Percentiles rank a stretch among this genome's conserved stretches.
phyloP scores from a whole-genome alignment of 2,113 vertebrate species.

The Cnemophilus loriae region DNA sequence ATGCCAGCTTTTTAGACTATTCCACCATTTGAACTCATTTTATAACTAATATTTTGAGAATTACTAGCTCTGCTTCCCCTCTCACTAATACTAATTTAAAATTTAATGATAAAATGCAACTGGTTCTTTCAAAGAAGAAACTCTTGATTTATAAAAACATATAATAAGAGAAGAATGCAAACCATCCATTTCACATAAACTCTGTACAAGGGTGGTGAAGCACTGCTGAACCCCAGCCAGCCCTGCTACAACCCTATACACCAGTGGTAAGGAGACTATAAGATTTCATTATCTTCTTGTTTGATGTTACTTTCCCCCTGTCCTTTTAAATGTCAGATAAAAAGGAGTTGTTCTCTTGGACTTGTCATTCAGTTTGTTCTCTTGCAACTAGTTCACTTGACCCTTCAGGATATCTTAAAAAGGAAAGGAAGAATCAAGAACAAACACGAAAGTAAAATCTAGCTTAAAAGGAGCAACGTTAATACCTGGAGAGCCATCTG shows the following conservation, averaged over 20 bases:
- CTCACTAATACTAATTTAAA: neutral
- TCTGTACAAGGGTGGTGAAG: neutral
- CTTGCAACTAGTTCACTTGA: neutral
- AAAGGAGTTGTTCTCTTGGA: neutral
- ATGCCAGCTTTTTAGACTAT: neutral
- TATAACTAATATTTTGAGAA: neutral
- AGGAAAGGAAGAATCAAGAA: neutral
- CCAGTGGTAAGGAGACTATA: neutral
- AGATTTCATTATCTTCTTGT: neutral
- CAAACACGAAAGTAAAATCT: neutral
- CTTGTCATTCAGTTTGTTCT: neutral
- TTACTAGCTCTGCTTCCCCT: neutral
- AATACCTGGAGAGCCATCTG: neutral
- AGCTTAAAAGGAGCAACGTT: neutral
- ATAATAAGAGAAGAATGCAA: neutral
- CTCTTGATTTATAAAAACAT: neutral
- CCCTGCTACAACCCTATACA: neutral
- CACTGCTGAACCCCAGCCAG: neutral
- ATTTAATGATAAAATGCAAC: neutral
- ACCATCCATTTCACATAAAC: neutral
- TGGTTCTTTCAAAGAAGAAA: neutral
- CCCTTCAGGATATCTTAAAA: neutral
- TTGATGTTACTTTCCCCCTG: neutral
- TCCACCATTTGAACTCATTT: neutral
- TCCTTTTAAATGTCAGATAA: neutral